Conservation (phyloP, 2,888 invertebrate species). For the Drosophila limbata region DNA sequence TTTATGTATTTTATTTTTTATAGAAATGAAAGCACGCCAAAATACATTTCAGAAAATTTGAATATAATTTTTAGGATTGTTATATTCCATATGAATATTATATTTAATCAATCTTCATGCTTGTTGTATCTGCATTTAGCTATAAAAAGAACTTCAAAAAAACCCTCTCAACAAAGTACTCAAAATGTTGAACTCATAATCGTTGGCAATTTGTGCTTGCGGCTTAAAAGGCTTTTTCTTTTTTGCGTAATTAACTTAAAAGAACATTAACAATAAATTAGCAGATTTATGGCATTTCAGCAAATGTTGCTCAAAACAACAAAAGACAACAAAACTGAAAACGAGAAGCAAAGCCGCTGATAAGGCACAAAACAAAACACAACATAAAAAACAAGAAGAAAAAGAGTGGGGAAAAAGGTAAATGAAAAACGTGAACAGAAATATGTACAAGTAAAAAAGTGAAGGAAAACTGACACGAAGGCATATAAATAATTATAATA, state of each 20-base stretch:
- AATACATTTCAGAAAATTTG: not conserved
- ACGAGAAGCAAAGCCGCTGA: conserved; percentile 52
- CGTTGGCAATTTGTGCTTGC: conserved; percentile 50
- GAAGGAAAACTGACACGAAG: conserved; percentile 19
- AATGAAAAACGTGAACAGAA: conserved; percentile 42
- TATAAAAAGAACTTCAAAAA: conserved; percentile 7
- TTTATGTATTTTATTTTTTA: not conserved
- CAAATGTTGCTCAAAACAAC: conserved; percentile 46
- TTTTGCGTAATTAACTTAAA: conserved; percentile 73
- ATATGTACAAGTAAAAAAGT: conserved; percentile 16
- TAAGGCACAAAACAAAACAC: conserved; percentile 52
- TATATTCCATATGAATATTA: not conserved
- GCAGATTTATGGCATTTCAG: conserved; percentile 70
- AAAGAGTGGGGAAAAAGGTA: not conserved
- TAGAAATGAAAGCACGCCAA: not conserved
- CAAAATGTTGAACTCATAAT: conserved; percentile 25
- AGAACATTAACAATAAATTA: conserved; percentile 74
- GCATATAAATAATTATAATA: conserved; percentile 62
- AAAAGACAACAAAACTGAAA: conserved; percentile 11
- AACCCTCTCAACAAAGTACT: conserved; percentile 26
- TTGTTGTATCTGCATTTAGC: not conserved
- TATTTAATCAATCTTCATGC: conserved; percentile 10
- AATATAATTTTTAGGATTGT: not conserved
- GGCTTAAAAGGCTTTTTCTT: conserved; percentile 49
- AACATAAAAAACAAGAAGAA: conserved; percentile 22